Evolutionary conservation across 1,140 invertebrate genomes (phyloP).

Genomic region (Bombyx mandarina): DNA sequence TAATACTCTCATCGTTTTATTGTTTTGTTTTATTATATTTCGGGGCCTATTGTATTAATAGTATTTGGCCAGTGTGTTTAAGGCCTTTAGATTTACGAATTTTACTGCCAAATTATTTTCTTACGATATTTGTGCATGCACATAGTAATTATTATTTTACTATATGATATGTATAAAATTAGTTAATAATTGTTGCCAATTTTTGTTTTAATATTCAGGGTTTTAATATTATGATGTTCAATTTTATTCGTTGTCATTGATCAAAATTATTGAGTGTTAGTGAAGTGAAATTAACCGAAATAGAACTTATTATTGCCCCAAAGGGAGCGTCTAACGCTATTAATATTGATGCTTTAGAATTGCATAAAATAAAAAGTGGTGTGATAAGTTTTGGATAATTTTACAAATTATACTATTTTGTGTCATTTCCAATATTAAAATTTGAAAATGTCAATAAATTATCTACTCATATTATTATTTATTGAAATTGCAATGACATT

Average conservation of each 20-base stretch:
- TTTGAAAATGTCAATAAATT: slow-evolving; percentile 48
- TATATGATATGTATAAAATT: slow-evolving; percentile 60
- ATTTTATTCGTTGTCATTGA: slow-evolving; percentile 67
- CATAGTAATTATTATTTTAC: slow-evolving; percentile 67
- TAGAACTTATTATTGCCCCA: slow-evolving; percentile 63
- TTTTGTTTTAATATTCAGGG: slow-evolving; percentile 66
- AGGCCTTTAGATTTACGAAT: slow-evolving; percentile 69
- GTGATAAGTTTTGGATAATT: slow-evolving; percentile 71
- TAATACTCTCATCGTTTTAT: slow-evolving; percentile 65
- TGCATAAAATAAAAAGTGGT: slow-evolving; percentile 69
- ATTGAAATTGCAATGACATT: slow-evolving; percentile 35
- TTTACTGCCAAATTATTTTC: slow-evolving; percentile 72
- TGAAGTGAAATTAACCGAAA: slow-evolving; percentile 63
- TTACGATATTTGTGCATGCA: slow-evolving; percentile 68
- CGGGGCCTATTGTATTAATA: slow-evolving; percentile 61
- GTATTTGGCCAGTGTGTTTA: slow-evolving; percentile 63
- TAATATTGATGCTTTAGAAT: slow-evolving; percentile 67
- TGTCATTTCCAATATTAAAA: slow-evolving; percentile 64
- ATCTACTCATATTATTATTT: slow-evolving; percentile 42
- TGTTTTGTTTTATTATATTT: slow-evolving; percentile 62
- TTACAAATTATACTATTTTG: slow-evolving; percentile 71
- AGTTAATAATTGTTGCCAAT: slow-evolving; percentile 69
- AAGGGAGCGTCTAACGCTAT: slow-evolving; percentile 69
- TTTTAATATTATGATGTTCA: slow-evolving; percentile 64
- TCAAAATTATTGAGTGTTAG: slow-evolving; percentile 70